Conservation (phyloP, 2,888 invertebrate genomes). For the Xestia c-nigrum region DNA sequence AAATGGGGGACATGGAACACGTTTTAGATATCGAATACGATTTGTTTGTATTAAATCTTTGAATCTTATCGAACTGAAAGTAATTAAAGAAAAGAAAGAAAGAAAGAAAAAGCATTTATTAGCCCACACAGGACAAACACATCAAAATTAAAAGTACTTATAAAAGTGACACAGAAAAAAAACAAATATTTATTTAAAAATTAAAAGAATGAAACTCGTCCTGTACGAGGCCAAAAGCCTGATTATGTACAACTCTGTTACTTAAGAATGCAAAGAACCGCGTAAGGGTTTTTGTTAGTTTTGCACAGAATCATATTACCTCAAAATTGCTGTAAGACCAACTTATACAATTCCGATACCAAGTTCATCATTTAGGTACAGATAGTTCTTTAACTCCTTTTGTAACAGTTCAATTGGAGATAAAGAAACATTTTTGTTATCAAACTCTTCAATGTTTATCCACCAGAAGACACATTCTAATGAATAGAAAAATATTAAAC, state of each 20-base stretch:
- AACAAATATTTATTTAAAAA: too few relatives aligned
- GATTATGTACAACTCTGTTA: neutral
- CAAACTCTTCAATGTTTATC: too few relatives aligned
- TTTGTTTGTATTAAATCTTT: slow-evolving; percentile 79
- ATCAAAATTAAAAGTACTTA: too few relatives aligned
- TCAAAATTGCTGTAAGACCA: neutral
- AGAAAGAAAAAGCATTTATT: too few relatives aligned
- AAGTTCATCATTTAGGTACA: neutral
- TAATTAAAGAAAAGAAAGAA: too few relatives aligned
- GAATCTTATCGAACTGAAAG: slow-evolving; percentile 9
- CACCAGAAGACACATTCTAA: neutral
- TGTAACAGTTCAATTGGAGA: neutral
- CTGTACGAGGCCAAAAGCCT: too few relatives aligned
- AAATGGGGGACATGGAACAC: slow-evolving; percentile 80
- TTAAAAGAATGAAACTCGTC: too few relatives aligned
- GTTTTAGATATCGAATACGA: slow-evolving; percentile 85
- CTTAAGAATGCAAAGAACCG: neutral
- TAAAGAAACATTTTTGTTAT: neutral
- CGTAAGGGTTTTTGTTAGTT: neutral
- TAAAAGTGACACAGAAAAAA: too few relatives aligned
- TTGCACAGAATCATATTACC: neutral
- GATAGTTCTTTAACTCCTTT: neutral
- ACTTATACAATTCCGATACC: neutral
- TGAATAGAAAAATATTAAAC: neutral
- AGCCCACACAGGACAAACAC: too few relatives aligned